phyloP scores from a whole-genome alignment of 2,113 vertebrate species.

The Hassar affinis region DNA sequence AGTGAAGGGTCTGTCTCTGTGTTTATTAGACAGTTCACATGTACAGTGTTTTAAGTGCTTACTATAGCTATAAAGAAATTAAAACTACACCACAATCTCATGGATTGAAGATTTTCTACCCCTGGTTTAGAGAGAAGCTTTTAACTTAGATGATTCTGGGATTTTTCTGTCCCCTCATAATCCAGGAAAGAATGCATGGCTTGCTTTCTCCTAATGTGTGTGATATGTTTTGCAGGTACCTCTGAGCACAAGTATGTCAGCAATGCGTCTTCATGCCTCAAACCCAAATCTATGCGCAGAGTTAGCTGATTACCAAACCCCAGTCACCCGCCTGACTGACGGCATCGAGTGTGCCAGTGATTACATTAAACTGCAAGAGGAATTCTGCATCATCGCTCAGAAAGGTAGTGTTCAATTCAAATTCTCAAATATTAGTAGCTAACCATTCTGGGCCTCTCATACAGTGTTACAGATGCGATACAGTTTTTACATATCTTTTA shows the following conservation, averaged over 20 bases:
- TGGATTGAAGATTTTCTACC: not conserved
- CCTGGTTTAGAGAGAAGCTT: not conserved
- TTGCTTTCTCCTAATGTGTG: conserved; percentile 18
- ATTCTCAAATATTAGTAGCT: not conserved
- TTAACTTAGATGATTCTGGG: not conserved
- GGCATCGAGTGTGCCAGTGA: conserved; percentile 84
- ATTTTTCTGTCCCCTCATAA: not conserved
- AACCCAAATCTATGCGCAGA: conserved; percentile 97
- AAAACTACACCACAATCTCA: not conserved
- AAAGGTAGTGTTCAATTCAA: conserved; percentile 80
- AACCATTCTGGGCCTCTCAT: not conserved
- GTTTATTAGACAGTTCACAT: not conserved
- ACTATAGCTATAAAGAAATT: not conserved
- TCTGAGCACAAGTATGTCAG: conserved; percentile 89
- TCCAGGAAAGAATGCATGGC: not conserved
- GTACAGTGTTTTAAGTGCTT: not conserved
- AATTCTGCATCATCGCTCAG: conserved; percentile 94
- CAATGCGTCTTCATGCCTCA: conserved; percentile 90
- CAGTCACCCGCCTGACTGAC: conserved; percentile 81
- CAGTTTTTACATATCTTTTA: not conserved
- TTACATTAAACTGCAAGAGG: conserved; percentile 96
- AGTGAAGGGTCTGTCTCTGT: not conserved
- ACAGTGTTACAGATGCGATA: not conserved
- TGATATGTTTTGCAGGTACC: conserved; percentile 79
- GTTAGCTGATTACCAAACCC: conserved; percentile 85